phyloP scores from a whole-genome alignment of 2,888 invertebrate species.

The Parelbella ahira region DNA sequence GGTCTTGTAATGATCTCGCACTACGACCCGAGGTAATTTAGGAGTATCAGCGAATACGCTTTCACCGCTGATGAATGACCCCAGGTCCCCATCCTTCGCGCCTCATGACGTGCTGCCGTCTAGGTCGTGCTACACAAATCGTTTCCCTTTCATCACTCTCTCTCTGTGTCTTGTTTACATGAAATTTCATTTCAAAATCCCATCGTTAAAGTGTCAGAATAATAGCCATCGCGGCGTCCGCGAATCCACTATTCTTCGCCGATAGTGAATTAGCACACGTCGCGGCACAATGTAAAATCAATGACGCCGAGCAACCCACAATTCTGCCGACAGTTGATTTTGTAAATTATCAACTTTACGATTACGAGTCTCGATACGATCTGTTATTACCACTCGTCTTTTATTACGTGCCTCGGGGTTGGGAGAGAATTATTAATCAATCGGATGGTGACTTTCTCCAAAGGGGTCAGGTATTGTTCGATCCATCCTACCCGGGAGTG shows the following conservation, averaged over 20 bases:
- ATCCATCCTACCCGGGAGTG: constrained; percentile 41
- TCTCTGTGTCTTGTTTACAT: constrained; percentile 57
- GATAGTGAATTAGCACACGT: no score
- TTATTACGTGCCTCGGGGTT: constrained; percentile 54
- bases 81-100: constrained; percentile 51
- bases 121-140: constrained; percentile 47
- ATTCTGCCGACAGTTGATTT: constrained; percentile 51
- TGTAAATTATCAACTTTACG: constrained; percentile 58
- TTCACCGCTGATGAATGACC: constrained; percentile 69
- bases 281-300: constrained; percentile 39
- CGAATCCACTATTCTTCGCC: constrained; percentile 38
- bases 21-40: constrained; percentile 58
- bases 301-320: constrained; percentile 41
- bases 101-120: constrained; percentile 44
- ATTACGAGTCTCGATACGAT: constrained; percentile 54
- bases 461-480: constrained; percentile 53
- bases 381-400: constrained; percentile 60
- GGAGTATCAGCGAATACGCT: constrained; percentile 58
- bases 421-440: constrained; percentile 58
- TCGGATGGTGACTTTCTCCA: constrained; percentile 62
- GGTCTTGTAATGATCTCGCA: constrained; percentile 44
- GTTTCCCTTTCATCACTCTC: constrained; percentile 64
- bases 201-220: constrained; percentile 56
- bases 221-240: constrained; percentile 37
- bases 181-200: constrained; percentile 51